Conservation (phyloP, 2,888 invertebrate species). For the Lepetodrilus schrolli region DNA sequence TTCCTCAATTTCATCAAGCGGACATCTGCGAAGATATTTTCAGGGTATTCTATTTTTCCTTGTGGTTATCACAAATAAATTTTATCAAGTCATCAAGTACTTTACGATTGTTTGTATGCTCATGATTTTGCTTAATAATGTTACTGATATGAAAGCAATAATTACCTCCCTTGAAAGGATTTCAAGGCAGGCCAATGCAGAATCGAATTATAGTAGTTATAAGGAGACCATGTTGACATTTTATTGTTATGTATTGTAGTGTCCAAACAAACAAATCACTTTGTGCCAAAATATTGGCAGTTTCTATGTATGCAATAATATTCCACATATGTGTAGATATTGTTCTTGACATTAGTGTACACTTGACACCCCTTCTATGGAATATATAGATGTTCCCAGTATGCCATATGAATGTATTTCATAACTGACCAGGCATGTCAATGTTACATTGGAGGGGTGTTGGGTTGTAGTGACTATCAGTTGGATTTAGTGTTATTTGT, state of each 20-base stretch:
- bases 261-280: background rate
- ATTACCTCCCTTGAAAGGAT: conserved; percentile 22
- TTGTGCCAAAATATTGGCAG: conserved; percentile 22
- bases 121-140: background rate
- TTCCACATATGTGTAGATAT: conserved; percentile 14
- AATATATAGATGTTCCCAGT: too few species aligned
- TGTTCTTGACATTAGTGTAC: too few species aligned
- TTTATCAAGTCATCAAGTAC: conserved; percentile 16
- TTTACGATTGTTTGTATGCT: background rate
- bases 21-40: conserved; percentile 13
- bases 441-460: background rate
- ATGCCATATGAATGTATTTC: too few species aligned
- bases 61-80: conserved; percentile 10
- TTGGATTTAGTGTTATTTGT: conserved; percentile 8
- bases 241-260: conserved; percentile 22
- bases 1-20: conserved; percentile 8
- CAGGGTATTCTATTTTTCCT: conserved; percentile 25
- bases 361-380: too few species aligned
- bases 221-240: background rate
- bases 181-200: conserved; percentile 20
- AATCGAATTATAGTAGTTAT: conserved; percentile 8
- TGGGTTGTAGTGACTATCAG: conserved; percentile 7
- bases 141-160: conserved; percentile 22
- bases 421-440: background rate
- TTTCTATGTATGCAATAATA: conserved; percentile 25